Percentiles rank a stretch among this genome's conserved stretches.
These are phyloP conservation scores for Zoanthus sansibaricus DNA, from an alignment of 92 coral and sea anemone genomes.

Conservation along the genomic window DNA sequence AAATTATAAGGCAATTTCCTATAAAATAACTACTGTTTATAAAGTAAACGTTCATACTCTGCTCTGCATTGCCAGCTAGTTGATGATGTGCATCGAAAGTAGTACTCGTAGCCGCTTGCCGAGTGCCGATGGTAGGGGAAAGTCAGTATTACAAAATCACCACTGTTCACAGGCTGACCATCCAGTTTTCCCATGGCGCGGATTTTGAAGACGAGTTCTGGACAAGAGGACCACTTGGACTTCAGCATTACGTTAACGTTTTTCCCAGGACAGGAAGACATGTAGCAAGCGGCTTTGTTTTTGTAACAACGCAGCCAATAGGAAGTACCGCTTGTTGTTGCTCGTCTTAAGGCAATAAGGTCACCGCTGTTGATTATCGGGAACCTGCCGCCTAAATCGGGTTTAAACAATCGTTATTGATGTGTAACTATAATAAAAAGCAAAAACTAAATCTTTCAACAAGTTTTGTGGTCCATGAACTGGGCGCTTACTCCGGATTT, in stretches of 20 bases:
- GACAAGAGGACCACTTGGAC: slow-evolving; percentile 72
- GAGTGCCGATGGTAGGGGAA: slow-evolving; percentile 24
- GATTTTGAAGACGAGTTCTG: slow-evolving; percentile 46
- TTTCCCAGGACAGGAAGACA: slow-evolving; percentile 58
- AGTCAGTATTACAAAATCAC: slow-evolving; percentile 63
- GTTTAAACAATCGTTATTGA: neutral
- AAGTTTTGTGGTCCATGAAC: too few species aligned
- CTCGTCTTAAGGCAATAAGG: slow-evolving; percentile 65
- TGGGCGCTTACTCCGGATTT: too few species aligned
- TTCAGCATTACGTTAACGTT: slow-evolving; percentile 18
- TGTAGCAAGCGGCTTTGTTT: slow-evolving; percentile 31
- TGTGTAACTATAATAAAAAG: neutral
- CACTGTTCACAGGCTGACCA: slow-evolving; percentile 82
- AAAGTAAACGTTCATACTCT: neutral
- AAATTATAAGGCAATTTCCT: too few species aligned
- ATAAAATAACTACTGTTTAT: too few species aligned
- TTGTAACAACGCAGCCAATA: slow-evolving; percentile 63
- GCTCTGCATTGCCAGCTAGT: neutral
- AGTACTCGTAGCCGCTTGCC: slow-evolving; percentile 1
- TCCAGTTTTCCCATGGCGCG: slow-evolving; percentile 70
- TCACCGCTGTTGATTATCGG: slow-evolving; percentile 84
- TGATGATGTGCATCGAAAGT: neutral
- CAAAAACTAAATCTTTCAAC: too few species aligned
- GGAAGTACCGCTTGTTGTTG: slow-evolving; percentile 53
- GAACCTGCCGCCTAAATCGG: neutral